Evolutionary conservation across 2,113 vertebrate species (phyloP).

Genomic region (Prolemur simus): DNA sequence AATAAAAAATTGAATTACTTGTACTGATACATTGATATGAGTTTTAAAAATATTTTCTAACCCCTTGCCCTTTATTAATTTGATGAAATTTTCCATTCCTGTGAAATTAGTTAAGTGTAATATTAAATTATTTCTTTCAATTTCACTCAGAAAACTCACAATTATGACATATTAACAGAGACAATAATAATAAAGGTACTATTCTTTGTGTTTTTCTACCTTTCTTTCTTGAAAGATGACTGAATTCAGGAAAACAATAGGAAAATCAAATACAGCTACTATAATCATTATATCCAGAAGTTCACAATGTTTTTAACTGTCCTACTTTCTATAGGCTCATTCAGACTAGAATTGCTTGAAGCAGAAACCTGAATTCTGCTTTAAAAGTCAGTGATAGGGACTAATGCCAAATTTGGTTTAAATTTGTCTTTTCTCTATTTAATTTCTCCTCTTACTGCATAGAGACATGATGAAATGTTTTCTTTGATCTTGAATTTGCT

Average conservation of each 20-base stretch:
- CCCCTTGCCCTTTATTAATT: background rate
- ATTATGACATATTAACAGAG: background rate
- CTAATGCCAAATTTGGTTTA: background rate
- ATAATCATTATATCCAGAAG: background rate
- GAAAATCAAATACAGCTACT: background rate
- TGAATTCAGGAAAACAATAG: background rate
- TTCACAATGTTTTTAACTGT: background rate
- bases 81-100: background rate
- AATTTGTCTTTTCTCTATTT: background rate
- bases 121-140: background rate
- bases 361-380: background rate
- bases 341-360: background rate
- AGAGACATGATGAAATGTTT: background rate
- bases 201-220: background rate
- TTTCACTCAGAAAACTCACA: background rate
- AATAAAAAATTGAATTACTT: background rate
- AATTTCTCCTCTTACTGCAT: background rate
- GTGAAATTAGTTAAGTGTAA: background rate
- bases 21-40: background rate
- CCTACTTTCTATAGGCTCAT: background rate
- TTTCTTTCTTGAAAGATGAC: background rate
- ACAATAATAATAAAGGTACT: background rate
- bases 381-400: background rate
- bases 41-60: conserved; percentile 22
- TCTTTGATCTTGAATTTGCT: background rate